phyloP scores from a whole-genome alignment of 2,888 invertebrate genomes.

The Tigriopus californicus region DNA sequence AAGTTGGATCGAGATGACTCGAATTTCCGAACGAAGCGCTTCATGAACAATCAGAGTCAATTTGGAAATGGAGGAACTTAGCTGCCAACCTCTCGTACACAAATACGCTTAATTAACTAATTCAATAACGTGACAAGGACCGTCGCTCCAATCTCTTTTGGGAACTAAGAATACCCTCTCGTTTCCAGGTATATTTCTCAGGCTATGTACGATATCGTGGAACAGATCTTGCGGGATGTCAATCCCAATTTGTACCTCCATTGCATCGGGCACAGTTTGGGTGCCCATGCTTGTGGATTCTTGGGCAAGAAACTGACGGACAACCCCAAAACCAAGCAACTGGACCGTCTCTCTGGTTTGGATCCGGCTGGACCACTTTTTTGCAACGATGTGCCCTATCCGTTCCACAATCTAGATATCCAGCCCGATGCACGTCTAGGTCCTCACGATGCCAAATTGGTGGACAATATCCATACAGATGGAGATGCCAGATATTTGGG shows the following conservation, averaged over 20 bases:
- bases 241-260: not conserved
- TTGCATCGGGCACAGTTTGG: constrained; percentile 11
- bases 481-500: constrained; percentile 10
- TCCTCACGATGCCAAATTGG: not conserved
- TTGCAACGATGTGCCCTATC: constrained; percentile 13
- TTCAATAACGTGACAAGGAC: too few relatives aligned
- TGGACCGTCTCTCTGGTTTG: constrained; percentile 8
- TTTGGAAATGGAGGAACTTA: too few relatives aligned
- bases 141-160: too few relatives aligned
- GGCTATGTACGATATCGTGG: not conserved
- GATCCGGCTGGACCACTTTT: constrained; percentile 15
- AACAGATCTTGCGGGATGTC: not conserved
- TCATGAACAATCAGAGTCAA: too few relatives aligned
- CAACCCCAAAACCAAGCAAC: not conserved
- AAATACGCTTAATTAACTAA: too few relatives aligned
- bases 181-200: constrained; percentile 1
- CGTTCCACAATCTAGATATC: constrained; percentile 4
- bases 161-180: too few relatives aligned
- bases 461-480: constrained; percentile 13
- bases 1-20: too few relatives aligned
- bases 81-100: too few relatives aligned
- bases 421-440: not conserved
- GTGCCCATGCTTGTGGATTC: constrained; percentile 10
- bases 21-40: too few relatives aligned
- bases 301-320: not conserved